Conservation (phyloP, 2,888 invertebrate species). For the Coecobrya sp. region DNA sequence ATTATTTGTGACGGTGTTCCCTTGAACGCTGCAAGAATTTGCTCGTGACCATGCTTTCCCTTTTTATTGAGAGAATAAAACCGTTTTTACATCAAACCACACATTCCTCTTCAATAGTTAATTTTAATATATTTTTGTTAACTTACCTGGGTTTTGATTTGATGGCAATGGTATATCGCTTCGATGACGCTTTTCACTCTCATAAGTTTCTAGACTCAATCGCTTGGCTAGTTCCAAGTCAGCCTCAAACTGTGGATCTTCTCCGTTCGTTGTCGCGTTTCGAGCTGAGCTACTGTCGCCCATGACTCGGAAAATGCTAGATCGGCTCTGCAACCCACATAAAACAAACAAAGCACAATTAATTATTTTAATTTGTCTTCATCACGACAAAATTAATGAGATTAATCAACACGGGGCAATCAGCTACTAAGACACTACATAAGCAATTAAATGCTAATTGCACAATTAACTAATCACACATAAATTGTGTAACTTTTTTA, state of each 20-base stretch:
- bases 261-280: conserved; percentile 91
- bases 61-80: not conserved
- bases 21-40: conserved; percentile 74
- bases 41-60: conserved; percentile 78
- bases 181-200: conserved; percentile 78
- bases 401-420: not conserved
- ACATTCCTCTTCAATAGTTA: no score
- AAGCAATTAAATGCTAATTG: no score
- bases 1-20: not conserved
- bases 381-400: not conserved
- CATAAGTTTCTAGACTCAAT: conserved; percentile 93
- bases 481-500: not conserved
- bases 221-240: conserved; percentile 96
- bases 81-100: not conserved
- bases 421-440: not conserved
- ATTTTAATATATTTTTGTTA: no score
- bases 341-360: not conserved
- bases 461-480: no score
- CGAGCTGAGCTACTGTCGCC: conserved; percentile 93
- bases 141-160: conserved; percentile 66
- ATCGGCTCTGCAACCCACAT: conserved; percentile 82
- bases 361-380: not conserved
- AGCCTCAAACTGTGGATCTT: conserved; percentile 88
- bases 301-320: conserved; percentile 88
- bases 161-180: conserved; percentile 45